phyloP scores from a whole-genome alignment of 2,113 vertebrate genomes.

The Bos taurus region DNA sequence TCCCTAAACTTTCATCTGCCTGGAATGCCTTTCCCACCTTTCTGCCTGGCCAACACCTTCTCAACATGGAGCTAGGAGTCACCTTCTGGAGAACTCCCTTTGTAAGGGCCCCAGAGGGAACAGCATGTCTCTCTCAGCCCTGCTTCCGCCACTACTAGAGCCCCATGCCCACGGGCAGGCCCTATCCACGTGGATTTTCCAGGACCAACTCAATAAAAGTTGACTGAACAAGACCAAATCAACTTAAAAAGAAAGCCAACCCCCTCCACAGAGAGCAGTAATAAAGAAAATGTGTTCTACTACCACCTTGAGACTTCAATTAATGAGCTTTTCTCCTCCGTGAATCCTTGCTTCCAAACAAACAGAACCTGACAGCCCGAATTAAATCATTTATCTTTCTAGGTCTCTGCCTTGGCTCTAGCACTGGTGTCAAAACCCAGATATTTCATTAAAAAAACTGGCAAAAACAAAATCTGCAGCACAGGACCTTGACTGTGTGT shows the following conservation, averaged over 20 bases:
- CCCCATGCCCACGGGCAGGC: background rate
- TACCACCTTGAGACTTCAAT: conserved; percentile 71
- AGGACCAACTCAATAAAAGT: conserved; percentile 29
- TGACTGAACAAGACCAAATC: conserved; percentile 45
- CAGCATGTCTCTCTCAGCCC: fast-evolving
- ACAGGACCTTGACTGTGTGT: background rate
- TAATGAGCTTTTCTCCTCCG: conserved; percentile 61
- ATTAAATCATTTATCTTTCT: conserved; percentile 74
- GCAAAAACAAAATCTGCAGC: background rate
- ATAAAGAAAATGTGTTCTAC: conserved; percentile 66
- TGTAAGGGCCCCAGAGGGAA: background rate
- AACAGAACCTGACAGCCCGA: conserved; percentile 68
- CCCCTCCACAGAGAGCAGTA: conserved; percentile 54
- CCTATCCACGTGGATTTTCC: background rate
- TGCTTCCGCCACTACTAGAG: fast-evolving
- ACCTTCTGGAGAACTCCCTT: background rate
- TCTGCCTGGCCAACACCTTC: background rate
- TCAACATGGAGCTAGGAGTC: background rate
- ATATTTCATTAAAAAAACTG: conserved; percentile 43
- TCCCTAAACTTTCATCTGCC: fast-evolving
- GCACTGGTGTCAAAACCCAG: background rate
- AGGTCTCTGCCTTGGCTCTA: conserved; percentile 53
- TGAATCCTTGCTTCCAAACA: conserved; percentile 63
- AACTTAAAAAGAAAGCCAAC: conserved; percentile 13
- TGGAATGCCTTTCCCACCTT: background rate